Conservation (phyloP, 2,797 vertebrate genomes). For the Eospalax fontanierii region DNA sequence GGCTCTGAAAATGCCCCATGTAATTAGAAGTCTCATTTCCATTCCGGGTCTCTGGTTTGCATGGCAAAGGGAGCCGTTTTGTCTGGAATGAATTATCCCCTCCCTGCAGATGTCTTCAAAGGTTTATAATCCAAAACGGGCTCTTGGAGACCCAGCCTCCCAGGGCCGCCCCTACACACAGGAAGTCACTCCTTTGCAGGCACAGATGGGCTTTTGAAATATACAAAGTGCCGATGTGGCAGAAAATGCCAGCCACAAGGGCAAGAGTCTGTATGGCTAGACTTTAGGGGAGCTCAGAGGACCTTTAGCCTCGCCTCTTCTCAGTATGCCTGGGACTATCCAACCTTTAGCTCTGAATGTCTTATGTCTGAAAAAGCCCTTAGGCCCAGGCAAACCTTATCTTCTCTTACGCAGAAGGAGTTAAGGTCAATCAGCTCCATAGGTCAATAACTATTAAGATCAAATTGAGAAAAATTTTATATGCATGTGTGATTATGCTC, state of each 20-base stretch:
- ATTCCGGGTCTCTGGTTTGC: conserved; percentile 85
- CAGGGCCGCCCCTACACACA: conserved; percentile 79
- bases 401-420: not conserved
- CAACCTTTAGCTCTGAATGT: not conserved
- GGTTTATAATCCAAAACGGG: conserved; percentile 83
- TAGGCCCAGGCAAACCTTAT: not conserved
- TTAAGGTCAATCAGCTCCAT: not conserved
- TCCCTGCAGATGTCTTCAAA: conserved; percentile 87
- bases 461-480: not conserved
- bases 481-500: not conserved
- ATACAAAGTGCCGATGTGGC: conserved; percentile 73
- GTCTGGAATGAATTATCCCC: conserved; percentile 85
- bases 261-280: conserved; percentile 44
- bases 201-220: conserved; percentile 84
- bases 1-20: conserved; percentile 82
- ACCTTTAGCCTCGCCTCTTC: not conserved
- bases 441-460: not conserved
- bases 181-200: conserved; percentile 82
- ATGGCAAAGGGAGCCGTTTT: conserved; percentile 82
- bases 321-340: not conserved
- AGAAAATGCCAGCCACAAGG: conserved; percentile 63
- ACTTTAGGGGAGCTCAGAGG: not conserved
- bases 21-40: conserved; percentile 86
- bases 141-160: conserved; percentile 77
- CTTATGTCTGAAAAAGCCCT: not conserved